Conservation (phyloP, 2,888 invertebrate species). For the Encarsia formosa region DNA sequence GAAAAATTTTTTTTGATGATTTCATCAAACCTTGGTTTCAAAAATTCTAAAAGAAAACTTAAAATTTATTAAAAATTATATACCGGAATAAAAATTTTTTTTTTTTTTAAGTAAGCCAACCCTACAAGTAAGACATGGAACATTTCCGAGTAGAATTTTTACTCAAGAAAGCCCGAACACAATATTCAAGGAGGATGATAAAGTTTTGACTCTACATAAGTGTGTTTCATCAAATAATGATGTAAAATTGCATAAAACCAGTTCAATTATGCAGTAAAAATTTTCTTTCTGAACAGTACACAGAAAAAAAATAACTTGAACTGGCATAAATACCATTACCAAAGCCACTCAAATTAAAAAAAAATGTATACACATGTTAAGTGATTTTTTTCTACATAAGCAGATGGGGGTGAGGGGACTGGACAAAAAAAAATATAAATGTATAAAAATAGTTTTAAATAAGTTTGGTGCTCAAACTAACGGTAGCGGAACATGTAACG, state of each 20-base stretch:
- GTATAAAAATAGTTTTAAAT: conserved; percentile 43
- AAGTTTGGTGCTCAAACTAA: conserved; percentile 51
- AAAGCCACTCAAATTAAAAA: conserved; percentile 22
- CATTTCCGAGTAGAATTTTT: no score
- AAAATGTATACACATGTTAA: neutral
- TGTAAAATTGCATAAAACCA: conserved; percentile 20
- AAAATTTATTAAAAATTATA: no score
- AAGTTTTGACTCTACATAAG: conserved; percentile 29
- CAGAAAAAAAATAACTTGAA: conserved; percentile 33
- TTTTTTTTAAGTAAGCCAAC: no score
- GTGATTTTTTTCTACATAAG: conserved; percentile 30
- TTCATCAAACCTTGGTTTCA: no score
- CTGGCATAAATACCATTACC: conserved; percentile 31
- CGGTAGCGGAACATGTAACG: conserved; percentile 51
- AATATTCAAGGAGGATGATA: conserved; percentile 27
- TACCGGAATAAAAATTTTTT: no score
- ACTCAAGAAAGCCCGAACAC: no score
- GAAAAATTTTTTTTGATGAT: no score
- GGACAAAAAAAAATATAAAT: no score
- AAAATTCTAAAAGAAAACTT: no score
- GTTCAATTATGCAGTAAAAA: conserved; percentile 18
- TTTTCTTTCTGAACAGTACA: neutral
- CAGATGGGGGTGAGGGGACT: conserved; percentile 28
- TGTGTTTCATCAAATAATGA: conserved; percentile 17
- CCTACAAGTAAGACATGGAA: no score